A percentile compares a stretch with the other conserved stretches of the same genome.
These are phyloP conservation scores for Neoascia interrupta DNA, from an alignment of 2,888 invertebrate species.

Conservation along the genomic window DNA sequence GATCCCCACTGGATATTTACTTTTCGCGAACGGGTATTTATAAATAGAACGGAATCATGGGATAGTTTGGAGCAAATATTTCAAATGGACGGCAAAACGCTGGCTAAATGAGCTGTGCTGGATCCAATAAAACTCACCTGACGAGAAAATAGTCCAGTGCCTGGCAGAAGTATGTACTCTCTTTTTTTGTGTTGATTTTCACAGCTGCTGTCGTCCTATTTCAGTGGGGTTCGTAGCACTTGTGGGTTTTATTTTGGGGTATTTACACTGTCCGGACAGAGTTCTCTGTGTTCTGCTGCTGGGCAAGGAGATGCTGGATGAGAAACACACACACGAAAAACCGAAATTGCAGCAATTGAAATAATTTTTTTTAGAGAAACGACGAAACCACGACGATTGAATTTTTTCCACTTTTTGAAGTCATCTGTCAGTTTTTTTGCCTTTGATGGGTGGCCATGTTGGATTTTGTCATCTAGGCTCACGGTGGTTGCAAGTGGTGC, in stretches of 20 bases:
- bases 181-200: conserved; percentile 32
- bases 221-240: conserved; percentile 19
- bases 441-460: conserved; percentile 58
- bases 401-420: conserved; percentile 59
- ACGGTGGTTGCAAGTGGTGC: conserved; percentile 34
- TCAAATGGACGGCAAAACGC: neutral
- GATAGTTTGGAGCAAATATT: neutral
- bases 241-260: neutral
- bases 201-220: conserved; percentile 66
- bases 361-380: conserved; percentile 32
- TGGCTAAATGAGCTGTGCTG: too few relatives aligned
- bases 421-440: conserved; percentile 58
- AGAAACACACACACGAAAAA: conserved; percentile 36
- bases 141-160: conserved; percentile 40
- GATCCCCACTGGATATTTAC: too few relatives aligned
- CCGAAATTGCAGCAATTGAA: conserved; percentile 15
- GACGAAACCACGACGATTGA: conserved; percentile 24
- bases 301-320: neutral
- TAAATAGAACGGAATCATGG: conserved; percentile 33
- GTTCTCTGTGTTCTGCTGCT: neutral
- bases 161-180: neutral
- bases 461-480: conserved; percentile 25
- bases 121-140: conserved; percentile 62
- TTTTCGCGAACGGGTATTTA: conserved; percentile 5
- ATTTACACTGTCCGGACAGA: conserved; percentile 12